These are phyloP conservation scores for Bubo scandiacus DNA, from an alignment of 2,113 vertebrate genomes.

Conservation along the genomic window DNA sequence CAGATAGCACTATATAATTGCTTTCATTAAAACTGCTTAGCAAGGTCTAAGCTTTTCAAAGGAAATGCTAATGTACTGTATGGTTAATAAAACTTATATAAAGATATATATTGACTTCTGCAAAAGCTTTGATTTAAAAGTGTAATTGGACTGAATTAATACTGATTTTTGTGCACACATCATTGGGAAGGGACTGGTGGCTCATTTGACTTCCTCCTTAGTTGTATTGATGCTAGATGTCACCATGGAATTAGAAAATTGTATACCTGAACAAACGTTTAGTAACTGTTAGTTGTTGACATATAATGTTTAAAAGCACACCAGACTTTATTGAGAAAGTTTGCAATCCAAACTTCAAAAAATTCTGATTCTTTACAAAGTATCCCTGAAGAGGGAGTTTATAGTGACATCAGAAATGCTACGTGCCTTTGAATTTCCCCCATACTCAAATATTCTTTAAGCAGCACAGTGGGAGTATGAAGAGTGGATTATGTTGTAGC, in stretches of 20 bases:
- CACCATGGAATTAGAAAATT: not conserved
- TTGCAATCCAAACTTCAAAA: not conserved
- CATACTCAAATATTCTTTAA: not conserved
- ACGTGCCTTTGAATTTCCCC: not conserved
- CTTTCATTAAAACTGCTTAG: constrained; percentile 57
- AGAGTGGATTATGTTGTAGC: not conserved
- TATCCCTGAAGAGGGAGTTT: not conserved
- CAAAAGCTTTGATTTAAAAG: not conserved
- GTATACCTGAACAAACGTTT: not conserved
- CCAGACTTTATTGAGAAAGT: not conserved
- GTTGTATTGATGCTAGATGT: not conserved
- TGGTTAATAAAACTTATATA: constrained; percentile 69
- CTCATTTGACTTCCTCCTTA: not conserved
- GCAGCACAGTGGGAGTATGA: not conserved
- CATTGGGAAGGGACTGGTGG: not conserved
- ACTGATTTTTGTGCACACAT: not conserved
- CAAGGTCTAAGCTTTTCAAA: constrained; percentile 62
- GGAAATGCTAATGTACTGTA: constrained; percentile 59
- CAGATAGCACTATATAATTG: constrained; percentile 36
- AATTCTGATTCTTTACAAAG: not conserved
- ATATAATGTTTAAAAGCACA: not conserved
- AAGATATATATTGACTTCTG: constrained; percentile 11
- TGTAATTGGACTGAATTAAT: not conserved
- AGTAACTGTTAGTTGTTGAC: not conserved
- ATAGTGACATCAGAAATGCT: not conserved